Percentiles rank a stretch among this genome's conserved stretches.
These are phyloP conservation scores for Hylaea fasciaria DNA, from an alignment of 2,888 invertebrate species.

Conservation along the genomic window DNA sequence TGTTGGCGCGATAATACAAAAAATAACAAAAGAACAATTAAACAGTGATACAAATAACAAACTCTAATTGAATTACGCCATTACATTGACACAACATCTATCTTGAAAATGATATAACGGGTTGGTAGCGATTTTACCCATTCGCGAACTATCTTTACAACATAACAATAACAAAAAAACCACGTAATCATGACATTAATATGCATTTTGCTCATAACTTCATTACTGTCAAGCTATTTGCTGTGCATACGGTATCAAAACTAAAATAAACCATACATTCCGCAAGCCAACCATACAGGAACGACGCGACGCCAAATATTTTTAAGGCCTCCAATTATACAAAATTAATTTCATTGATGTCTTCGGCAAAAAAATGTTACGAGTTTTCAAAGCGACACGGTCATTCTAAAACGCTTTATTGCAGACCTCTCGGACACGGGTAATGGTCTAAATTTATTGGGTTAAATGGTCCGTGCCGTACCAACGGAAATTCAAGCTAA, in stretches of 20 bases:
- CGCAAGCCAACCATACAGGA: constrained; percentile 10
- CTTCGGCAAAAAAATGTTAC: constrained; percentile 71
- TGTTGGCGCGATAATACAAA: not conserved
- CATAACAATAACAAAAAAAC: too few species aligned
- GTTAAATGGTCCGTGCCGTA: constrained; percentile 75
- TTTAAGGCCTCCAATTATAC: constrained; percentile 67
- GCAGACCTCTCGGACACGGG: constrained; percentile 73
- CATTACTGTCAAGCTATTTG: not conserved
- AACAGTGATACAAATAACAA: too few species aligned
- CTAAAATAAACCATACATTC: not conserved
- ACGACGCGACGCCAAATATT: constrained; percentile 47
- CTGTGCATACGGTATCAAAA: not conserved
- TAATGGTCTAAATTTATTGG: constrained; percentile 82
- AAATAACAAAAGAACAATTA: too few species aligned
- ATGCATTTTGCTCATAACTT: not conserved
- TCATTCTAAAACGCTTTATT: constrained; percentile 72
- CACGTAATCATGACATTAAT: too few species aligned
- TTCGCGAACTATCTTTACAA: too few species aligned
- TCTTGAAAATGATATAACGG: too few species aligned
- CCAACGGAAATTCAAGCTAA: constrained; percentile 72
- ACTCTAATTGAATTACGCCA: too few species aligned
- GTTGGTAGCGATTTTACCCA: too few species aligned
- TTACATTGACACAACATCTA: too few species aligned
- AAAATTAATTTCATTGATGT: constrained; percentile 74
- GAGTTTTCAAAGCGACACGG: constrained; percentile 72